Conservation (phyloP, 2,888 invertebrate species). For the Coenonympha glycerion region DNA sequence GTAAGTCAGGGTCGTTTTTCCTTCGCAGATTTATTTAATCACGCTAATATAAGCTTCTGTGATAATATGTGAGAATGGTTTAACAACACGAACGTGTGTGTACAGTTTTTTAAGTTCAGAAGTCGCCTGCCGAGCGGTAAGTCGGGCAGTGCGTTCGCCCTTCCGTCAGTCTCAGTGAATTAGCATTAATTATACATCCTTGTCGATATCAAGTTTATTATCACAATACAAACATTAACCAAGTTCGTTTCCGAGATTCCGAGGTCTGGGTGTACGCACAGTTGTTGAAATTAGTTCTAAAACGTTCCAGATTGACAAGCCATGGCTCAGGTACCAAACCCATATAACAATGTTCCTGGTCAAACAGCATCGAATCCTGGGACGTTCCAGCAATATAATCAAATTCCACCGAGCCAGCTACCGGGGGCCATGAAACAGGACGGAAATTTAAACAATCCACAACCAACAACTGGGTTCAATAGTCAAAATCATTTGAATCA, state of each 20-base stretch:
- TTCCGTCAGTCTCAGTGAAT: conserved; percentile 65
- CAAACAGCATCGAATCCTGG: conserved; percentile 48
- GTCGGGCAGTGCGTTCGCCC: conserved; percentile 44
- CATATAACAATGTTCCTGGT: conserved; percentile 52
- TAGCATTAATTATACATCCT: conserved; percentile 60
- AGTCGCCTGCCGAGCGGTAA: conserved; percentile 50
- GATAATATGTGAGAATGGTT: conserved; percentile 64
- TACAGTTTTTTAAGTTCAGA: conserved; percentile 50
- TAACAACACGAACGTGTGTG: conserved; percentile 48
- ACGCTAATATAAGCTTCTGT: conserved; percentile 52
- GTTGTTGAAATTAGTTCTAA: conserved; percentile 11
- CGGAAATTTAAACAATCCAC: conserved; percentile 59
- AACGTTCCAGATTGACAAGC: conserved; percentile 63
- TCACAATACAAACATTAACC: conserved; percentile 47
- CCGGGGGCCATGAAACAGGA: conserved; percentile 59
- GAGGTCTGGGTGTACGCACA: neutral
- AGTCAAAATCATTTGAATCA: conserved; percentile 55
- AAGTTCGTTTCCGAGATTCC: conserved; percentile 18
- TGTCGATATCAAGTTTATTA: conserved; percentile 46
- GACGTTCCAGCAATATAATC: conserved; percentile 47
- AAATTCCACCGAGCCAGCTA: conserved; percentile 50
- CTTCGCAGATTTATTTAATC: conserved; percentile 58
- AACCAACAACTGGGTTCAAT: conserved; percentile 33
- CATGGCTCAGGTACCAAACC: conserved; percentile 69
- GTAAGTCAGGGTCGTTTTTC: conserved; percentile 74